A percentile compares a stretch with the other conserved stretches of the same genome.
Evolutionary conservation across 2,113 vertebrate genomes (phyloP).

Genomic region (Lichenostomus cassidix): DNA sequence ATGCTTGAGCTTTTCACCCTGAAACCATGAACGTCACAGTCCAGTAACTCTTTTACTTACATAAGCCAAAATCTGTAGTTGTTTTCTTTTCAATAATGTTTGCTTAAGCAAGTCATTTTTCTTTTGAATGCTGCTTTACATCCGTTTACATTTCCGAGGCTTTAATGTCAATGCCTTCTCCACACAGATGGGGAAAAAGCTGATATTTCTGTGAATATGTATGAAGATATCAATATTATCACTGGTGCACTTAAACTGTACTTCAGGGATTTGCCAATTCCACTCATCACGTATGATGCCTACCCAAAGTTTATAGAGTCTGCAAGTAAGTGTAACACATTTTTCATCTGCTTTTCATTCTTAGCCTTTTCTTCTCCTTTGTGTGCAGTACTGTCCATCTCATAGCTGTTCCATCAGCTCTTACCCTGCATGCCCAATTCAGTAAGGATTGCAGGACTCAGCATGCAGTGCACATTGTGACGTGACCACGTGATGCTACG

Average conservation of each 20-base stretch:
- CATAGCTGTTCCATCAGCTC: background rate
- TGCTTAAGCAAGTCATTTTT: background rate
- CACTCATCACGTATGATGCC: constrained; percentile 96
- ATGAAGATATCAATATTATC: constrained; percentile 99
- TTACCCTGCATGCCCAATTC: background rate
- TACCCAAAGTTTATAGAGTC: constrained; percentile 97
- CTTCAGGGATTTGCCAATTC: constrained; percentile 98
- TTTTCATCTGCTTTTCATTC: background rate
- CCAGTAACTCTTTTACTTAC: background rate
- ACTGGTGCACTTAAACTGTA: constrained; percentile 98
- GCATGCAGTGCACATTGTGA: rapidly evolving
- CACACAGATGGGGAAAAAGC: constrained; percentile 94
- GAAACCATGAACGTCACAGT: background rate
- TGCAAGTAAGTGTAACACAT: constrained; percentile 83
- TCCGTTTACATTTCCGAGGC: constrained; percentile 12
- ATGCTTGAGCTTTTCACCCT: background rate
- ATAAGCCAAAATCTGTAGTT: background rate
- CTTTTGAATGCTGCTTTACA: background rate
- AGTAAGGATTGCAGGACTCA: background rate
- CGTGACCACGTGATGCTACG: rapidly evolving
- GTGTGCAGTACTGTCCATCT: background rate
- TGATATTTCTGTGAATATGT: constrained; percentile 94
- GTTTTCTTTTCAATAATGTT: background rate
- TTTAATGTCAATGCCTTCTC: constrained; percentile 45
- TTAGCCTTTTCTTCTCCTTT: background rate